Base-by-base conservation (phyloP, 2,888 invertebrate genomes). In the Hirtodrosophila duncani region DNA sequence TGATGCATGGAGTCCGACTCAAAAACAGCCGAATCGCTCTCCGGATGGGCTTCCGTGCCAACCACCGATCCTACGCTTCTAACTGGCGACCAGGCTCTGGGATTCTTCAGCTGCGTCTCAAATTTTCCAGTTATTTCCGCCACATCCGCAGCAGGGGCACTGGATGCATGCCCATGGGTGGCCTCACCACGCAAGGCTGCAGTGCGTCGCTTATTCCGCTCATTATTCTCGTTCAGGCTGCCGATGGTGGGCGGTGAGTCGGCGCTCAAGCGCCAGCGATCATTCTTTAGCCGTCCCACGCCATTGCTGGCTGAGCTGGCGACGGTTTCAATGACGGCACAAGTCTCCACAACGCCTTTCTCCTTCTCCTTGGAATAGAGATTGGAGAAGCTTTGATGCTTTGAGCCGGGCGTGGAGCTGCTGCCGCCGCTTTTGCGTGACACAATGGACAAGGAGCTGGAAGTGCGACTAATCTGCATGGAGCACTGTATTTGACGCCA, bases 81-180 rank as follows among this genome's bases (percentile, higher is more conserved):
- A n/a, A 94, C 93, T 10, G 95, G 95, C 80, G 94, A 94, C 94
- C 95, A 94, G 17, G 94, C 94, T 77, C 93, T 90, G 11, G 93
- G 93, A 86, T 94, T 93, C 74, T 91, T 92, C n/a, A 92, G 86
- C 63, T 92, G 92, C 3, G 91, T 91, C 85, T 92, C 92, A 85
- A 90, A 91, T 85, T 92, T 92, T 7, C 90, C 91, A 9, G 89
- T 88, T 10, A 91, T 87, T 82, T 90, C 91, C 39, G 89, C 81
- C 2, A 86, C 80, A 17, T 87, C 86, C 1, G 85, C 82, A 1
- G 84, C 84, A 1, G 86, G 87, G 0, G 87, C 86, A 48, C 85
- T 85, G 3, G 83, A 82, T 1, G 87, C 83, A 42, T 86, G 85
- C 1, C 71, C 67, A 13, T 45, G 38, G 0, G 56, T 39, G 0